phyloP scores from a whole-genome alignment of 2,113 vertebrate species.

The Spea multiplicata region DNA sequence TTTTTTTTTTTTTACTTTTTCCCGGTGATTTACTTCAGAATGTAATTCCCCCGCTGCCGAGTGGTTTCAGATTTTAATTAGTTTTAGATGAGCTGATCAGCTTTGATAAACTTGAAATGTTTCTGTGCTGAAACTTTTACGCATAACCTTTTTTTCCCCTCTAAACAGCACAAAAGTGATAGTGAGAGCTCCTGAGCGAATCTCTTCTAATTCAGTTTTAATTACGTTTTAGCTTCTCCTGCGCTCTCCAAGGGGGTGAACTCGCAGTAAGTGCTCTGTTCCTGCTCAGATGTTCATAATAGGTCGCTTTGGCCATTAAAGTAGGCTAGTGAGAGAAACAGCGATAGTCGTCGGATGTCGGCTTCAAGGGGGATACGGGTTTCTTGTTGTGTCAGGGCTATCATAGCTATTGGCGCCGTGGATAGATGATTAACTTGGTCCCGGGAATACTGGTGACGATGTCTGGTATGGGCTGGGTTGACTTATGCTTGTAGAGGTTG shows the following conservation, averaged over 20 bases:
- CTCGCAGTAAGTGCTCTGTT: background rate
- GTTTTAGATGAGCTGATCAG: slow-evolving; percentile 26
- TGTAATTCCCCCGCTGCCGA: slow-evolving; percentile 13
- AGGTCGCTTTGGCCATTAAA: too few relatives aligned
- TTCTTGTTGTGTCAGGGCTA: too few relatives aligned
- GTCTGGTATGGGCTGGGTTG: too few relatives aligned
- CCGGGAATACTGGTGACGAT: too few relatives aligned
- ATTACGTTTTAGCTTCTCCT: slow-evolving; percentile 10
- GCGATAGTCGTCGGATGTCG: too few relatives aligned
- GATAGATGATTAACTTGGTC: too few relatives aligned
- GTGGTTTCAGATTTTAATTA: slow-evolving; percentile 32
- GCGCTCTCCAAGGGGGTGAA: background rate
- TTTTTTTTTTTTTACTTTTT: background rate
- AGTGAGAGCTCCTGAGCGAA: background rate
- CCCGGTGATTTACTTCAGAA: background rate
- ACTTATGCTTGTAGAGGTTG: too few relatives aligned
- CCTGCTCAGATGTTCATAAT: too few relatives aligned
- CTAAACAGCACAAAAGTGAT: slow-evolving; percentile 14
- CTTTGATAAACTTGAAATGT: slow-evolving; percentile 34
- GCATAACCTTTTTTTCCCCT: background rate
- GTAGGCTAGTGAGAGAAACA: too few relatives aligned
- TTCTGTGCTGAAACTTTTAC: slow-evolving; percentile 1
- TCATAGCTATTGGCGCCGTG: too few relatives aligned
- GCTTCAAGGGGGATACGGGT: too few relatives aligned
- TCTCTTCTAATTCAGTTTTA: slow-evolving; percentile 23